Percentiles rank a stretch among this genome's conserved stretches.
Evolutionary conservation across 2,797 vertebrate species (phyloP).

Genomic region (Microchirus variegatus): DNA sequence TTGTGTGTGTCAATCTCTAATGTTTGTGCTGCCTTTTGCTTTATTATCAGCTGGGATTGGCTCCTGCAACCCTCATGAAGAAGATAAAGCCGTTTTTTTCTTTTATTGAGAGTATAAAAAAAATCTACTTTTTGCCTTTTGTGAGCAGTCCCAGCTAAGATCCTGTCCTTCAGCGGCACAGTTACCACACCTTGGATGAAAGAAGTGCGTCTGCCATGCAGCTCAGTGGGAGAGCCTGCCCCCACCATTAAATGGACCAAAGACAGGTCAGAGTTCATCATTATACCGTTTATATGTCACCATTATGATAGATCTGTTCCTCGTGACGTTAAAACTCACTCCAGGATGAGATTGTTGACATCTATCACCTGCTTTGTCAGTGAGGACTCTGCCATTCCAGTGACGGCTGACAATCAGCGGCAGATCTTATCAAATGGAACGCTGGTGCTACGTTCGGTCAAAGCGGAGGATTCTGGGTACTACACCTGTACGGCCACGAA

Average conservation of each 20-base stretch:
- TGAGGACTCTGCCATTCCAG: slow-evolving; percentile 91
- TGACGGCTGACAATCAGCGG: slow-evolving; percentile 90
- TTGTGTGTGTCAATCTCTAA: too few relatives aligned
- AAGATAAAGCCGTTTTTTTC: too few relatives aligned
- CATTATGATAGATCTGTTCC: too few relatives aligned
- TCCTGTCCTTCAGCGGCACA: slow-evolving; percentile 96
- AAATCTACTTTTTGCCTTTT: too few relatives aligned
- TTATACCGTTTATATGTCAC: not conserved
- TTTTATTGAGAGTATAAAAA: too few relatives aligned
- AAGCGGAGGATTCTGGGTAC: slow-evolving; percentile 97
- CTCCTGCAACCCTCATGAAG: too few relatives aligned
- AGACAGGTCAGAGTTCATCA: slow-evolving; percentile 87
- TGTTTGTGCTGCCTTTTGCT: too few relatives aligned
- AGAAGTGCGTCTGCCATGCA: slow-evolving; percentile 94
- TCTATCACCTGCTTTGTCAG: slow-evolving; percentile 69
- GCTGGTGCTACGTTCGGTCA: slow-evolving; percentile 92
- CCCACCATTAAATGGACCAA: slow-evolving; percentile 98
- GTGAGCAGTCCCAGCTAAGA: slow-evolving; percentile 91
- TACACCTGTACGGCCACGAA: slow-evolving; percentile 98
- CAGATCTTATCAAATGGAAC: slow-evolving; percentile 94
- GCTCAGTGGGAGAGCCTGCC: slow-evolving; percentile 92
- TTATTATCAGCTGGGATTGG: too few relatives aligned
- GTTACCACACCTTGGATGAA: slow-evolving; percentile 99
- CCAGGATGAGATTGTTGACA: slow-evolving; percentile 10
- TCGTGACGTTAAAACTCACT: not conserved